phyloP scores from a whole-genome alignment of 2,113 vertebrate species.

The Cyanoramphus novaezelandiae region DNA sequence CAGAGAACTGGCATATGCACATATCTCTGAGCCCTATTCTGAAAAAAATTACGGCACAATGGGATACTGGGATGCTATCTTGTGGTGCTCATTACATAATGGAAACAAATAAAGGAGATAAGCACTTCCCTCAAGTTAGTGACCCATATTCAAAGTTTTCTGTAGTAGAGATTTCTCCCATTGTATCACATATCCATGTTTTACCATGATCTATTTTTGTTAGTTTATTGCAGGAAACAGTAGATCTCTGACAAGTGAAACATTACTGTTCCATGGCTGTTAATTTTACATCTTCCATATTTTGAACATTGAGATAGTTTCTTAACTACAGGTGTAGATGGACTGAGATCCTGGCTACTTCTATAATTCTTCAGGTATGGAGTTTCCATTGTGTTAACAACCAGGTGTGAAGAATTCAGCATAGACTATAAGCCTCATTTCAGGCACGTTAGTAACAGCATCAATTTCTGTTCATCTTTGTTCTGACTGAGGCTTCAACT shows the following conservation, averaged over 20 bases:
- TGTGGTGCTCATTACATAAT: background rate
- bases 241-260: background rate
- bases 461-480: background rate
- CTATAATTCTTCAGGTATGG: accelerated
- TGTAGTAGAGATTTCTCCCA: background rate
- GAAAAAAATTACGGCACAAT: background rate
- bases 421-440: background rate
- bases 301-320: background rate
- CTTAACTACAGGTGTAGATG: background rate
- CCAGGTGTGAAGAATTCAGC: background rate
- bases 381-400: background rate
- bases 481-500: background rate
- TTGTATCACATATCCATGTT: background rate
- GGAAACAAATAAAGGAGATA: slow-evolving; percentile 21
- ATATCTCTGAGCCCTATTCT: background rate
- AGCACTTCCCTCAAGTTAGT: background rate
- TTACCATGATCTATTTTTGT: background rate
- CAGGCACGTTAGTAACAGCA: background rate
- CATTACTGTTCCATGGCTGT: background rate
- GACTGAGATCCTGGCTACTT: background rate
- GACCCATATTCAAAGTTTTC: background rate
- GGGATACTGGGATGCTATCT: background rate
- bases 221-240: background rate
- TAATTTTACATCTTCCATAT: background rate
- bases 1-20: background rate